phyloP scores from a whole-genome alignment of 2,888 invertebrate genomes.

The Melanargia galathea region DNA sequence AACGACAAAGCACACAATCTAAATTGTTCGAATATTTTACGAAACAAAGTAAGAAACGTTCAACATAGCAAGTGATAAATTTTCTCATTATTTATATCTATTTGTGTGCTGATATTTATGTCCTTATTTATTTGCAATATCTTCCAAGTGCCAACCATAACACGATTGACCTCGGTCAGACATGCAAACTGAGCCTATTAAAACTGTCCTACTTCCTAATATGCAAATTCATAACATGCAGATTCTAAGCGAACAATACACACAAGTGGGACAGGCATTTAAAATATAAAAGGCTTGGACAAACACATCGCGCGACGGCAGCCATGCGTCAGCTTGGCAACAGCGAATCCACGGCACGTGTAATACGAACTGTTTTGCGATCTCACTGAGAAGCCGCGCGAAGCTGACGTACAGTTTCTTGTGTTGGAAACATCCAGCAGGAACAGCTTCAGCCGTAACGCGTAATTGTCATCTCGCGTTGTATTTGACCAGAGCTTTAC shows the following conservation, averaged over 20 bases:
- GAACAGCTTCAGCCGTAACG: background rate
- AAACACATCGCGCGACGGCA: background rate
- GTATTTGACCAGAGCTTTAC: background rate
- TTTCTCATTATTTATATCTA: no score
- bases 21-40: no score
- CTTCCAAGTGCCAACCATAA: constrained; percentile 16
- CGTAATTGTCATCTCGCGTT: background rate
- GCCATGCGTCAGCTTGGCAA: no score
- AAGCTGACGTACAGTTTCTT: no score
- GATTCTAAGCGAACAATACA: constrained; percentile 69
- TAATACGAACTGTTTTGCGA: no score
- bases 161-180: constrained; percentile 50
- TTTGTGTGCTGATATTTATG: background rate
- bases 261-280: constrained; percentile 63
- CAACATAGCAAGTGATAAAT: no score
- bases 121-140: background rate
- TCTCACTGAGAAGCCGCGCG: no score
- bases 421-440: no score
- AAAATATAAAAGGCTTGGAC: constrained; percentile 31
- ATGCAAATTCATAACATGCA: constrained; percentile 71
- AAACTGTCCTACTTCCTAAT: constrained; percentile 74
- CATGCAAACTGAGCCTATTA: constrained; percentile 59
- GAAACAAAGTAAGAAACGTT: no score
- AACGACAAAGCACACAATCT: no score
- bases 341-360: no score